These are phyloP conservation scores for Colius striatus DNA, from an alignment of 2,113 vertebrate species.

Conservation along the genomic window DNA sequence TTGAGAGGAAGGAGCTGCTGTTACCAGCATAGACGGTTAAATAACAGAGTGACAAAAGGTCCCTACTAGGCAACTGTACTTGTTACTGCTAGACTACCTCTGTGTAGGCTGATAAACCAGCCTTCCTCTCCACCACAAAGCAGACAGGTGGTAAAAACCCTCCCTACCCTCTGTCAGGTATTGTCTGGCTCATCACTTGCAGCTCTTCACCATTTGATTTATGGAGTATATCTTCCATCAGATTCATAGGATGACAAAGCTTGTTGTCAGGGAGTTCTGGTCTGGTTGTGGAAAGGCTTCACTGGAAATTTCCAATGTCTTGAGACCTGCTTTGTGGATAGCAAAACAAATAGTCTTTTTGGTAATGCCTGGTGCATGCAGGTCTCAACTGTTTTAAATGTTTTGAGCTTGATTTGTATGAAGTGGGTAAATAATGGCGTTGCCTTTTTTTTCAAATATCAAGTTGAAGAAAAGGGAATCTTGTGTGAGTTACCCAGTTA, in stretches of 20 bases:
- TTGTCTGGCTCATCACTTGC: not conserved
- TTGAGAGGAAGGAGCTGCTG: not conserved
- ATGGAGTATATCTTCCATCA: not conserved
- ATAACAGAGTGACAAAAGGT: constrained; percentile 9
- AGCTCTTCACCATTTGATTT: not conserved
- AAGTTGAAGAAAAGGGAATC: not conserved
- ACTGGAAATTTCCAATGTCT: not conserved
- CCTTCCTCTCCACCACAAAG: not conserved
- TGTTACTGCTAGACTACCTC: not conserved
- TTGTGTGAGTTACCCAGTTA: not conserved
- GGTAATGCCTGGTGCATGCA: not conserved
- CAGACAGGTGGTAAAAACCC: constrained; percentile 5
- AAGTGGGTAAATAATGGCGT: not conserved
- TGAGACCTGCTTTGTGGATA: not conserved
- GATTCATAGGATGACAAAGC: not conserved
- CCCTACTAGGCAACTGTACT: not conserved
- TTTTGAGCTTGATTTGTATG: not conserved
- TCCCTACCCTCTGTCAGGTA: not conserved
- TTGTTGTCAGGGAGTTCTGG: not conserved
- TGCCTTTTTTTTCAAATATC: not conserved
- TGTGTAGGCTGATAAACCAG: not conserved
- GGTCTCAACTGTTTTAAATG: not conserved
- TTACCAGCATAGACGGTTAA: constrained; percentile 11
- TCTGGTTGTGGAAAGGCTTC: not conserved
- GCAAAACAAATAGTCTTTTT: not conserved